Evolutionary conservation across 2,888 invertebrate species (phyloP).

Genomic region (Chloroclystis v-ata): DNA sequence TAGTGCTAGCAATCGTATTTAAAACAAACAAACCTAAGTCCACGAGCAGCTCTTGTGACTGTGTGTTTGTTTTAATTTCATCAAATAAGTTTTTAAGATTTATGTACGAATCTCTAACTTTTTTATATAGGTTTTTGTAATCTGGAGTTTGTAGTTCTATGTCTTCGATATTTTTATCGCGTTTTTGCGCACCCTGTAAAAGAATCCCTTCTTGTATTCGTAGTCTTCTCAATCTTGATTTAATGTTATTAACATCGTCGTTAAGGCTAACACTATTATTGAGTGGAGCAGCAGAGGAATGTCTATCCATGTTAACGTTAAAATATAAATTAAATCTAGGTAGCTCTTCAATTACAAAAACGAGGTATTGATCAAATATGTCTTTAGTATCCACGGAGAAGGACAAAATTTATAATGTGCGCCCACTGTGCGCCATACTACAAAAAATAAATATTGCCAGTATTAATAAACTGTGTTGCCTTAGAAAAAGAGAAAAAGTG

Average conservation of each 20-base stretch:
- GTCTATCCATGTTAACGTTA: constrained; percentile 21
- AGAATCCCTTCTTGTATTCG: constrained; percentile 63
- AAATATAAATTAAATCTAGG: too few relatives aligned
- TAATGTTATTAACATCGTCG: constrained; percentile 24
- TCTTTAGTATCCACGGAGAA: too few relatives aligned
- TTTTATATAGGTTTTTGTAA: constrained; percentile 34
- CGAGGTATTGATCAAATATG: constrained; percentile 23
- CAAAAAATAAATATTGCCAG: not conserved
- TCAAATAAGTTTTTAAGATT: constrained; percentile 40
- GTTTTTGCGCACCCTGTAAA: constrained; percentile 32
- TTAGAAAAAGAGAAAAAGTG: not conserved
- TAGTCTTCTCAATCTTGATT: constrained; percentile 52
- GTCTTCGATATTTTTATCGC: constrained; percentile 7
- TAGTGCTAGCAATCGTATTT: too few relatives aligned
- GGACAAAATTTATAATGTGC: too few relatives aligned
- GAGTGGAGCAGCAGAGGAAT: constrained; percentile 1
- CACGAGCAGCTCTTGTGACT: constrained; percentile 38
- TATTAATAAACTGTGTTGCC: not conserved
- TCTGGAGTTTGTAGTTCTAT: constrained; percentile 20
- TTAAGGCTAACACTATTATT: constrained; percentile 10
- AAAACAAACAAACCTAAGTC: constrained; percentile 39
- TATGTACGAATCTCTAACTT: constrained; percentile 39
- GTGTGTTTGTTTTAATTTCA: constrained; percentile 49
- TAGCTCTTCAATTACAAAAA: too few relatives aligned
- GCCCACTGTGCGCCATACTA: too few relatives aligned